These are phyloP conservation scores for Hemicrepidius hirtus DNA, from an alignment of 2,888 invertebrate genomes.

Conservation along the genomic window DNA sequence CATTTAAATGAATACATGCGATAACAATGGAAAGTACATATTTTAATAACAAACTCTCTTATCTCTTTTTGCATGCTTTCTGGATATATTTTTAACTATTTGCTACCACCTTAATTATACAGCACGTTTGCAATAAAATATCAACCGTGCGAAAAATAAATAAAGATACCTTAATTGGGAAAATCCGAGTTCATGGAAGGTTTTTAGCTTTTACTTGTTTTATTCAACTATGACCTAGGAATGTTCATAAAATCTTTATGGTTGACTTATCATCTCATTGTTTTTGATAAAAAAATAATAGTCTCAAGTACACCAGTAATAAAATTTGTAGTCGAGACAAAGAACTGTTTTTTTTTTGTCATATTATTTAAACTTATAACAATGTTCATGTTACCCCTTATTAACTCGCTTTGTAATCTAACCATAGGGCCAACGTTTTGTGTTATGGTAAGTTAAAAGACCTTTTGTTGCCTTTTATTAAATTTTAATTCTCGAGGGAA, in stretches of 20 bases:
- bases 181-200: slow-evolving; percentile 10
- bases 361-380: too few relatives aligned
- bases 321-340: too few relatives aligned
- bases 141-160: slow-evolving; percentile 11
- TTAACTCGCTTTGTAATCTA: too few relatives aligned
- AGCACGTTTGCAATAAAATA: neutral
- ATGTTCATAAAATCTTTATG: neutral
- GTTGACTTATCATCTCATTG: neutral
- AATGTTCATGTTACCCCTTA: too few relatives aligned
- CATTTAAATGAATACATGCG: neutral
- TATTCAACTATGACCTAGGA: slow-evolving; percentile 15
- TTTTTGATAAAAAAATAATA: too few relatives aligned
- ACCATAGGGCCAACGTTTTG: too few relatives aligned
- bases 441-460: too few relatives aligned
- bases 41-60: neutral
- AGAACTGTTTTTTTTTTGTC: too few relatives aligned
- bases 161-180: neutral
- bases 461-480: too few relatives aligned
- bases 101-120: neutral
- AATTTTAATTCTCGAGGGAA: too few relatives aligned
- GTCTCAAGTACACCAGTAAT: too few relatives aligned
- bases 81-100: neutral
- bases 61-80: neutral
- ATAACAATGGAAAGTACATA: neutral
- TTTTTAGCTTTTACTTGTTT: neutral